Conservation (phyloP, 2,797 vertebrate species). For the Lepilemur ruficaudatus region DNA sequence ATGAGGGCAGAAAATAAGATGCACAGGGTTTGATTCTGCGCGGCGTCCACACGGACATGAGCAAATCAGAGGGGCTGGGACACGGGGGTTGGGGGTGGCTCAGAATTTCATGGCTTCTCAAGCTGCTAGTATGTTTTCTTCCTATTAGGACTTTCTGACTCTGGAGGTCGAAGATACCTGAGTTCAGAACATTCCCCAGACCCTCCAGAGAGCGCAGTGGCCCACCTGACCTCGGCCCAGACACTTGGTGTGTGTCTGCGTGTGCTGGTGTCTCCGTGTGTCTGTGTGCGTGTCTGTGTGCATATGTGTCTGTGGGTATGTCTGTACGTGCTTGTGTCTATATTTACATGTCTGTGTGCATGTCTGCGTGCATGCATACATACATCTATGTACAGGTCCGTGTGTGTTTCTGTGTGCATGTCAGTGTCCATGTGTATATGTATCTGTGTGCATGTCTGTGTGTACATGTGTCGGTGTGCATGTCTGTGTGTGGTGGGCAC, state of each 20-base stretch:
- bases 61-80: accelerated
- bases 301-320: not conserved
- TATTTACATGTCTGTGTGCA: accelerated
- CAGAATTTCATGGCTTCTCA: accelerated
- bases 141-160: not conserved
- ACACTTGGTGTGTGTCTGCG: not conserved
- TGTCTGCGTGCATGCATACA: not conserved
- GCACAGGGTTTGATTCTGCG: accelerated
- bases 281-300: accelerated
- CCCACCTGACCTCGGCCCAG: not conserved
- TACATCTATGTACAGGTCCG: accelerated
- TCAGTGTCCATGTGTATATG: too few species aligned
- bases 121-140: not conserved
- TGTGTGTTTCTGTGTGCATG: accelerated
- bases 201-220: not conserved
- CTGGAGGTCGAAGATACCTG: not conserved
- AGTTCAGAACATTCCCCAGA: not conserved
- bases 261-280: not conserved
- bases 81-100: accelerated
- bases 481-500: too few species aligned
- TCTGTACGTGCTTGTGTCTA: not conserved
- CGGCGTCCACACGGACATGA: accelerated
- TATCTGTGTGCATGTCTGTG: too few species aligned
- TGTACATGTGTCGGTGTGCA: accelerated
- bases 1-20: not conserved